Evolutionary conservation across 2,797 vertebrate species (phyloP).

Genomic region (Manis crassicaudata): DNA sequence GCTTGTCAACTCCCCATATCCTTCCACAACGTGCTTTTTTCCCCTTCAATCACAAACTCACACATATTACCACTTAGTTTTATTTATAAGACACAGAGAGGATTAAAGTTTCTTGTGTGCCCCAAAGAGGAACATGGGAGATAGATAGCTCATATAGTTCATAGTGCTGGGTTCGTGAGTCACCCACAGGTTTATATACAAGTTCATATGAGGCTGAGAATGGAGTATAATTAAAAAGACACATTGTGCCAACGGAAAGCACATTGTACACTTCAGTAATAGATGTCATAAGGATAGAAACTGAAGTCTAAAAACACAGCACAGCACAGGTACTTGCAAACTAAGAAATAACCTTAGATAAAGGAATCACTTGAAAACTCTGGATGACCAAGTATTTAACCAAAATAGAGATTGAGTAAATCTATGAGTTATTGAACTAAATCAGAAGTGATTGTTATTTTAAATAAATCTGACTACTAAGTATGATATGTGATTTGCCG

Average conservation of each 20-base stretch:
- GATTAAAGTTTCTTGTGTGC: not conserved
- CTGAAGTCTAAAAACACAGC: not conserved
- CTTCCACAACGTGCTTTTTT: accelerated
- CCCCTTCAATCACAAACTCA: accelerated
- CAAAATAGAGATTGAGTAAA: not conserved
- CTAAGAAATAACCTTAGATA: not conserved
- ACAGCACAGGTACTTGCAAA: not conserved
- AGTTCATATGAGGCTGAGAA: not conserved
- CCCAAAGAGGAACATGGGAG: not conserved
- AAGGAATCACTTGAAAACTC: not conserved
- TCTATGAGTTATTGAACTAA: not conserved
- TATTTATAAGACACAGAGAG: accelerated
- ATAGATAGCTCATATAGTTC: not conserved
- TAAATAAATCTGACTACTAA: not conserved
- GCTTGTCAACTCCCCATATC: not conserved
- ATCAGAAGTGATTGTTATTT: not conserved
- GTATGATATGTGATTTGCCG: not conserved
- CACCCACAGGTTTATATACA: not conserved
- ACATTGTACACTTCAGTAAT: accelerated
- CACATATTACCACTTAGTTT: not conserved
- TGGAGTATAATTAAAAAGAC: not conserved
- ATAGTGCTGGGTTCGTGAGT: not conserved
- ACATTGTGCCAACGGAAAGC: not conserved
- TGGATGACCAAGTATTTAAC: not conserved
- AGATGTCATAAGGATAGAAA: not conserved